These are phyloP conservation scores for Carassius carassius DNA, from an alignment of 2,113 vertebrate species.

Conservation along the genomic window DNA sequence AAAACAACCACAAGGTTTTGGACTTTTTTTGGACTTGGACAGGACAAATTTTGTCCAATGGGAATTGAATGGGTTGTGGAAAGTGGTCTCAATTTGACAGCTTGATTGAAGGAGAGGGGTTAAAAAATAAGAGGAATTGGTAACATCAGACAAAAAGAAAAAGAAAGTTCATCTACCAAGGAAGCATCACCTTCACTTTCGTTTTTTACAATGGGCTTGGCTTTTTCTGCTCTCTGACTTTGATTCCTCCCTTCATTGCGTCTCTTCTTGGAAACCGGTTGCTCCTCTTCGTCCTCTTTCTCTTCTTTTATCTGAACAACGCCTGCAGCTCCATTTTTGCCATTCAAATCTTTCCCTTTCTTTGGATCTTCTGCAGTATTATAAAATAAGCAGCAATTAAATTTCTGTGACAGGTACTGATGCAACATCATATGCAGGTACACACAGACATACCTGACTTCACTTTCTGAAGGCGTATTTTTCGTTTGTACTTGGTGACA, in stretches of 20 bases:
- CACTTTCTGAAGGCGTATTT: constrained; percentile 68
- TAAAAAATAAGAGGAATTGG: neutral
- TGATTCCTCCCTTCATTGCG: constrained; percentile 58
- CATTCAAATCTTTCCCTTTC: constrained; percentile 31
- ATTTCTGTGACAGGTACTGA: neutral
- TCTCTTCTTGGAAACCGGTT: constrained; percentile 67
- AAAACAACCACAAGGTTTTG: neutral
- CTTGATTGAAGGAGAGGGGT: neutral
- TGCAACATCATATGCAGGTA: neutral
- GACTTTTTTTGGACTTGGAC: neutral
- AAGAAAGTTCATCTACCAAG: neutral
- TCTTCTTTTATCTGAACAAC: constrained; percentile 66
- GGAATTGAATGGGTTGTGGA: neutral
- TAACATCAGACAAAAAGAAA: neutral
- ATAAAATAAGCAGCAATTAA: neutral
- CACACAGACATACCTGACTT: constrained; percentile 62
- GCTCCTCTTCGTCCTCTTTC: constrained; percentile 57
- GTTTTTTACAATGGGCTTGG: constrained; percentile 52
- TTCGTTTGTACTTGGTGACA: constrained; percentile 73
- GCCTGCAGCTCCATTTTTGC: neutral
- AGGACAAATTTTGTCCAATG: neutral
- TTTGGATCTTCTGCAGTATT: constrained; percentile 53
- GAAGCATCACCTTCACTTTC: constrained; percentile 64
- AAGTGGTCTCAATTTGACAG: neutral
- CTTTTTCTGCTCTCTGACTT: constrained; percentile 49